Conservation (phyloP, 2,888 invertebrate species). For the Saturnia pavonia region DNA sequence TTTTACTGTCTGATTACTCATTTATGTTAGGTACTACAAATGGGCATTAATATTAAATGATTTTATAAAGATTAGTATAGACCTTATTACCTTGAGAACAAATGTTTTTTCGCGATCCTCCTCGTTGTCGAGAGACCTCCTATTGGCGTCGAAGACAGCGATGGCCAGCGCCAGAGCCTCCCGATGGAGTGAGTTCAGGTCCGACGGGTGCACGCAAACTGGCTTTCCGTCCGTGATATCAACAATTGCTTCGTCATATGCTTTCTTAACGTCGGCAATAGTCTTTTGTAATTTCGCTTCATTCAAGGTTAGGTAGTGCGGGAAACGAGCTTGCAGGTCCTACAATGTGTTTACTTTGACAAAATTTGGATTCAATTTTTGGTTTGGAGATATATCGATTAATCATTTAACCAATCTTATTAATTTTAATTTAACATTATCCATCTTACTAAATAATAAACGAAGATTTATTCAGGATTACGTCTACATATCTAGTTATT, state of each 20-base stretch:
- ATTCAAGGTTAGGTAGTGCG: conserved; percentile 36
- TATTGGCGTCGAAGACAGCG: conserved; percentile 24
- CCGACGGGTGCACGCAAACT: conserved; percentile 33
- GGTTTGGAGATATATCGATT: too few relatives aligned
- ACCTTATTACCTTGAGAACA: conserved; percentile 28
- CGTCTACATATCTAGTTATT: too few relatives aligned
- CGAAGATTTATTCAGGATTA: too few relatives aligned
- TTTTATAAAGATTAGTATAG: not conserved
- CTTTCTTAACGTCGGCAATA: conserved; percentile 27
- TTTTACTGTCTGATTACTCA: too few relatives aligned
- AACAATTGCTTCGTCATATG: conserved; percentile 32
- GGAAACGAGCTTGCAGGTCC: conserved; percentile 39
- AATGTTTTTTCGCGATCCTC: conserved; percentile 27
- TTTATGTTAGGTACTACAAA: too few relatives aligned
- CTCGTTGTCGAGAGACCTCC: conserved; percentile 22
- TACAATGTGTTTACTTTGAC: conserved; percentile 22
- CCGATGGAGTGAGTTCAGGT: conserved; percentile 28
- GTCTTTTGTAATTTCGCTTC: conserved; percentile 37
- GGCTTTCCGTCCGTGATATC: conserved; percentile 19
- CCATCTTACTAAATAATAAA: too few relatives aligned
- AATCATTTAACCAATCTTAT: too few relatives aligned
- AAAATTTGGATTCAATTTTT: not conserved
- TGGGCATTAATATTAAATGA: not conserved
- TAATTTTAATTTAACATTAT: too few relatives aligned
- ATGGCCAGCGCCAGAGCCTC: conserved; percentile 26